Percentiles rank a stretch among this genome's conserved stretches.
These are phyloP conservation scores for Petrocephalus schoutedeni DNA, from an alignment of 2,797 vertebrate genomes.

Conservation along the genomic window DNA sequence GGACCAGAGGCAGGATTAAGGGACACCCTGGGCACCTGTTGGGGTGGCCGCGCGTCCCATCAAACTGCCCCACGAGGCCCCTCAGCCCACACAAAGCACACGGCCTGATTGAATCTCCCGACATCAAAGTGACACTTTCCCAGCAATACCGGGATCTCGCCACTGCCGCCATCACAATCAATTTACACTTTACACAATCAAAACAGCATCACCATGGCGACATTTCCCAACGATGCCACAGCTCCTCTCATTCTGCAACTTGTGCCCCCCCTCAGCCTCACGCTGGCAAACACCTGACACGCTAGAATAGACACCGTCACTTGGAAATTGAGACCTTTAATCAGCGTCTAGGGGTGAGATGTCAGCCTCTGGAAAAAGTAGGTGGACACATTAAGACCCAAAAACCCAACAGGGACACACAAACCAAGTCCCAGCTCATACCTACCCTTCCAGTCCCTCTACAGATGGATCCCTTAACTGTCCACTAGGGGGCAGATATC, in stretches of 20 bases:
- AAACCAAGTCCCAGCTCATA: not conserved
- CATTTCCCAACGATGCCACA: not conserved
- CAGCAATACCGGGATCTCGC: not conserved
- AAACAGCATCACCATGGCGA: not conserved
- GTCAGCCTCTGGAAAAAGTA: not conserved
- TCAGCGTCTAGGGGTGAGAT: not conserved
- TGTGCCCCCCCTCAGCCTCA: not conserved
- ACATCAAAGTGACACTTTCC: not conserved
- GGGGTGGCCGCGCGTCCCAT: no score
- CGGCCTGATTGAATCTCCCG: not conserved
- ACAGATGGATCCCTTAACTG: not conserved
- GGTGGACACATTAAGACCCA: not conserved
- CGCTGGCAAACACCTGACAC: not conserved
- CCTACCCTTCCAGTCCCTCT: not conserved
- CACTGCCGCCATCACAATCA: not conserved
- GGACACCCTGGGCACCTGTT: not conserved
- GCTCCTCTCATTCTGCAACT: not conserved
- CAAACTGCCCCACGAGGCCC: not conserved
- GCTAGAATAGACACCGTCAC: not conserved
- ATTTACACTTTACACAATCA: not conserved
- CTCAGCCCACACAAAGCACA: not conserved
- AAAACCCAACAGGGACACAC: not conserved
- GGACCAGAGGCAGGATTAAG: not conserved
- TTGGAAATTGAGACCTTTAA: not conserved
- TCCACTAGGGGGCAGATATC: not conserved